Conservation (phyloP, 2,797 vertebrate genomes). For the Neomorphus geoffroyi region DNA sequence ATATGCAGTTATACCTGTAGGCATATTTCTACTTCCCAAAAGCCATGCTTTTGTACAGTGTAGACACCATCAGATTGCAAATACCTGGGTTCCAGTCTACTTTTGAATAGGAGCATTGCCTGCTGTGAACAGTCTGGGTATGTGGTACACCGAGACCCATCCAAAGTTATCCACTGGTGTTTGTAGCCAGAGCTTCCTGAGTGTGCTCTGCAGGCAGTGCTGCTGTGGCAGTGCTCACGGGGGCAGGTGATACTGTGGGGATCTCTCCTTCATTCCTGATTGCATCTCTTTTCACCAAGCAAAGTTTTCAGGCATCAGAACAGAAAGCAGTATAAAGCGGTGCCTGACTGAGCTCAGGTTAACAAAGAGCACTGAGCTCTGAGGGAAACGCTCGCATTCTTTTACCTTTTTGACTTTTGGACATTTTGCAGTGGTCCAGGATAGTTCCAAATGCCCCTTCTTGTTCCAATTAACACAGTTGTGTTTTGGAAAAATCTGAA, state of each 20-base stretch:
- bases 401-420: background rate
- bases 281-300: background rate
- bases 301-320: background rate
- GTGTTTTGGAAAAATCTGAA: background rate
- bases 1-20: background rate
- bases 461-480: background rate
- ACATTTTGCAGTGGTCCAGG: background rate
- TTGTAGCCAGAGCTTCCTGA: background rate
- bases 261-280: background rate
- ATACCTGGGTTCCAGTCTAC: background rate
- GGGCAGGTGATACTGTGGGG: background rate
- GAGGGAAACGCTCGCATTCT: background rate
- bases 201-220: accelerated
- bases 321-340: background rate
- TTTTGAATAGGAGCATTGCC: background rate
- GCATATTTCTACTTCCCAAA: background rate
- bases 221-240: background rate
- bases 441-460: background rate
- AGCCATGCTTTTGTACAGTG: background rate
- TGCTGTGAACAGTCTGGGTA: background rate
- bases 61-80: background rate
- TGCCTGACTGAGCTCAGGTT: background rate
- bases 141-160: background rate
- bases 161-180: background rate
- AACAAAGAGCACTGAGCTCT: background rate